Evolutionary conservation across 2,113 vertebrate genomes (phyloP).

Genomic region (Forbesichthys agassizii): DNA sequence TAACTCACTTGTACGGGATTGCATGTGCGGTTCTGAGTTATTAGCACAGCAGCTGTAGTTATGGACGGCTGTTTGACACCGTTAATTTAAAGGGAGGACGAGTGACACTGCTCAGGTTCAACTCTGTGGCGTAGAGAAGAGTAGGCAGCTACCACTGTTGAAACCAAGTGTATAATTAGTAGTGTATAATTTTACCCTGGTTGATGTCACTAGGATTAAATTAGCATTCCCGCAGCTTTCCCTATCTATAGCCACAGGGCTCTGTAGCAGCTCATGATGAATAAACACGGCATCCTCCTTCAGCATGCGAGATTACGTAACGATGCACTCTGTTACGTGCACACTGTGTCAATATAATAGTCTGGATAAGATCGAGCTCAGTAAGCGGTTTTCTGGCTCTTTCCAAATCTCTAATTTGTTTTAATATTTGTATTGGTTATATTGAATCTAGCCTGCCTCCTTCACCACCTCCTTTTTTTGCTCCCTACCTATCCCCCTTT

Average conservation of each 20-base stretch:
- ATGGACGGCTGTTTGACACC: background rate
- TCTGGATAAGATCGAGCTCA: background rate
- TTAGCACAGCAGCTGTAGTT: background rate
- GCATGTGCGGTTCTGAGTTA: conserved; percentile 4
- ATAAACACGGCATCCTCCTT: too few relatives aligned
- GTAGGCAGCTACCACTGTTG: too few relatives aligned
- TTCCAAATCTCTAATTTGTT: background rate
- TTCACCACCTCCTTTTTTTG: background rate
- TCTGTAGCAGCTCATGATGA: too few relatives aligned
- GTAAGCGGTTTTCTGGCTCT: background rate
- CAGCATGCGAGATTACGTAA: too few relatives aligned
- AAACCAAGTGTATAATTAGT: too few relatives aligned
- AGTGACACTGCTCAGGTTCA: background rate
- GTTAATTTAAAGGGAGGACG: background rate
- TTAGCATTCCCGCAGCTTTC: too few relatives aligned
- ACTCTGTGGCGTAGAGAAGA: too few relatives aligned
- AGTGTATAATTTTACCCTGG: too few relatives aligned
- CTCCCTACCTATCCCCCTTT: too few relatives aligned
- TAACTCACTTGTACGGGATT: background rate
- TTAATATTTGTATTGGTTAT: background rate
- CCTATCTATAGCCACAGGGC: too few relatives aligned
- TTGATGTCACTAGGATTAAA: too few relatives aligned
- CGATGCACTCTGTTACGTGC: too few relatives aligned
- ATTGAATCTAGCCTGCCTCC: background rate
- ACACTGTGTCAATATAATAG: background rate